Conservation (phyloP, 1,140 invertebrate genomes). For the Gonioctena quinquepunctata region DNA sequence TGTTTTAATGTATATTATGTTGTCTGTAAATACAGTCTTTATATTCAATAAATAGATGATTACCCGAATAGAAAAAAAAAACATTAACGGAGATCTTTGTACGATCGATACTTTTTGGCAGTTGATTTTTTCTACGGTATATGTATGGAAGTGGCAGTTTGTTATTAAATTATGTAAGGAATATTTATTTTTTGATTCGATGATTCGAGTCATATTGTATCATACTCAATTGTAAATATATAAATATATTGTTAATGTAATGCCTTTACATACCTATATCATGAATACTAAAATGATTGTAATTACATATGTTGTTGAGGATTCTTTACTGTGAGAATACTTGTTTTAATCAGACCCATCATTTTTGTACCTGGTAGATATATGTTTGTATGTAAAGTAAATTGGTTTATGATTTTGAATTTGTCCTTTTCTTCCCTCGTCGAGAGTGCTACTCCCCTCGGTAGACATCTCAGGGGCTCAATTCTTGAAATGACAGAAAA, state of each 20-base stretch:
- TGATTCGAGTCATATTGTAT: background rate
- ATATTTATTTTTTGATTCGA: background rate
- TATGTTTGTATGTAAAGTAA: constrained; percentile 7
- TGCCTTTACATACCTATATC: background rate
- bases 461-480: too few species aligned
- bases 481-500: too few species aligned
- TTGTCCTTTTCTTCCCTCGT: background rate
- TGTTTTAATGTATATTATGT: background rate
- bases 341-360: constrained; percentile 1
- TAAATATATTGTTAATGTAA: background rate
- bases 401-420: constrained; percentile 13
- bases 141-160: background rate
- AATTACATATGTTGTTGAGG: background rate
- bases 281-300: background rate
- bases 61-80: too few species aligned
- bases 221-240: constrained; percentile 1
- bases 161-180: background rate
- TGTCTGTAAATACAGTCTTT: background rate
- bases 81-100: background rate
- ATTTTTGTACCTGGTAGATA: constrained; percentile 15
- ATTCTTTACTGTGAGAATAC: background rate
- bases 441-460: too few species aligned
- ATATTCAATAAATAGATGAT: background rate
- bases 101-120: background rate
- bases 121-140: background rate